Conservation (phyloP, 37 sponge, comb jelly and placozoan species). For the Tethya wilhelma region DNA sequence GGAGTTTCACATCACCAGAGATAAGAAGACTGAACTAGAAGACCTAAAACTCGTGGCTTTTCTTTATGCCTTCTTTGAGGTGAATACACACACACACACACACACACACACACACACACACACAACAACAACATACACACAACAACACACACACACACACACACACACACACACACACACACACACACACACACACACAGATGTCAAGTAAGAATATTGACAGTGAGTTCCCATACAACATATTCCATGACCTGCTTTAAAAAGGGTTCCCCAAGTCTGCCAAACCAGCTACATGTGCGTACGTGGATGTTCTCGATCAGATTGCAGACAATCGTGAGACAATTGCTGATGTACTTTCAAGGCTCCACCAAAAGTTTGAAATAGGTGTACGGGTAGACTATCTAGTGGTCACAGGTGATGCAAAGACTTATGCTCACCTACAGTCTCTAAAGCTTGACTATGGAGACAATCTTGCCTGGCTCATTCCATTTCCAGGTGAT, state of each 20-base stretch:
- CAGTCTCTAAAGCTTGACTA: background rate
- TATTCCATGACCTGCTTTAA: background rate
- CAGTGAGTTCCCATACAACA: background rate
- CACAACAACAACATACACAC: no score
- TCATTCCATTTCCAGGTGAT: background rate
- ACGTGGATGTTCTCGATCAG: conserved; percentile 10
- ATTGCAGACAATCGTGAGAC: conserved; percentile 14
- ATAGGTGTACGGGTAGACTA: background rate
- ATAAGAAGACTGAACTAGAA: no score
- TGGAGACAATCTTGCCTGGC: background rate
- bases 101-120: no score
- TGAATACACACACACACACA: no score
- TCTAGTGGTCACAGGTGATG: conserved; percentile 20
- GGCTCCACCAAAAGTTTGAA: conserved; percentile 3
- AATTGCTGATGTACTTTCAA: background rate
- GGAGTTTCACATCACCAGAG: no score
- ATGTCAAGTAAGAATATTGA: no score
- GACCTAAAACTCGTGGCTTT: no score
- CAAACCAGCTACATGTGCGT: background rate
- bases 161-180: no score
- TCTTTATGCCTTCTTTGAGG: no score
- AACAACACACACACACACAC: no score
- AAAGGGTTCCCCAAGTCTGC: background rate
- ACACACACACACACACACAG: no score
- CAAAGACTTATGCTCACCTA: background rate